A percentile compares a stretch with the other conserved stretches of the same genome.
phyloP scores from a whole-genome alignment of 1,140 invertebrate species.

The Ruditapes philippinarum region DNA sequence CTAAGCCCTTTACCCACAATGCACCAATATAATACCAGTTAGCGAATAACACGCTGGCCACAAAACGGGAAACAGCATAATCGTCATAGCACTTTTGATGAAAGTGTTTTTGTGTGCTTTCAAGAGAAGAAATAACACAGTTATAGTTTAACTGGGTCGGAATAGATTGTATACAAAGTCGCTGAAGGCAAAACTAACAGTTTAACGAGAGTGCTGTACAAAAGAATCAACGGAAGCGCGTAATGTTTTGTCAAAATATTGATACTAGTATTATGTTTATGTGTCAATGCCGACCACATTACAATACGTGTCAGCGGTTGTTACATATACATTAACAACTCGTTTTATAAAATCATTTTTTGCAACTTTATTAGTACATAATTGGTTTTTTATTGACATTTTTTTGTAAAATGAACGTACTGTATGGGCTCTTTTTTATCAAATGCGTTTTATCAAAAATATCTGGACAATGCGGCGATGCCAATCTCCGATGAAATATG shows the following conservation, averaged over 20 bases:
- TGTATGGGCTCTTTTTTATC: too few relatives aligned
- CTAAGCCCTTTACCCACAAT: slow-evolving; percentile 42
- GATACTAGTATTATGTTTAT: slow-evolving; percentile 18
- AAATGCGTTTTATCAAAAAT: too few relatives aligned
- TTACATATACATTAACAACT: slow-evolving; percentile 16
- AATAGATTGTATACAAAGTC: not conserved
- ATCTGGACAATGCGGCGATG: too few relatives aligned
- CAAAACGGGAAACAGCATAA: slow-evolving; percentile 47
- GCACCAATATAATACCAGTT: not conserved
- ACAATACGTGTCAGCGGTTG: slow-evolving; percentile 42
- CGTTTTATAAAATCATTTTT: too few relatives aligned
- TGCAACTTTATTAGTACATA: too few relatives aligned
- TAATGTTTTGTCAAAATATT: slow-evolving; percentile 61
- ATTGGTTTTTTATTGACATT: too few relatives aligned
- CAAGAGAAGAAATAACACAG: slow-evolving; percentile 28
- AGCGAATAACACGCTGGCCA: not conserved
- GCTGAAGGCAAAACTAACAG: slow-evolving; percentile 48
- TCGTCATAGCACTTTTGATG: not conserved
- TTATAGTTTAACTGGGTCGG: slow-evolving; percentile 3
- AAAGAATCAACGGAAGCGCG: slow-evolving; percentile 34
- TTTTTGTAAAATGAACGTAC: too few relatives aligned
- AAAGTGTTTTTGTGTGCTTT: slow-evolving; percentile 48
- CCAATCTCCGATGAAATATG: too few relatives aligned
- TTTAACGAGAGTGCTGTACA: slow-evolving; percentile 37
- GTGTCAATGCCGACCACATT: slow-evolving; percentile 40